These are phyloP conservation scores for Anolis apletophallus DNA, from an alignment of 2,797 vertebrate genomes.

Conservation along the genomic window DNA sequence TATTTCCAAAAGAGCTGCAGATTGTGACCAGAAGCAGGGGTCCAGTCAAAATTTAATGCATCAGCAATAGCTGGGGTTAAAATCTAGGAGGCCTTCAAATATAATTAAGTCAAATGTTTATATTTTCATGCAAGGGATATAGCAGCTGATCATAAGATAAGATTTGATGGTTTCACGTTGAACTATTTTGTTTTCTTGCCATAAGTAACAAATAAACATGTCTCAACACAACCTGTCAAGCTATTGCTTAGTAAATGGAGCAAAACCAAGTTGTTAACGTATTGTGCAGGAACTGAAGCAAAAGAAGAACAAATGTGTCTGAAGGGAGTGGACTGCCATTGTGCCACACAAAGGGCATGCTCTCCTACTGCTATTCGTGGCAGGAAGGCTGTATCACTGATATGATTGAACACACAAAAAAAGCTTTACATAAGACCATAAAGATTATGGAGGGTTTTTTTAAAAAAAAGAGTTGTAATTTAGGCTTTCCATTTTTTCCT, in stretches of 20 bases:
- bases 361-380: neutral
- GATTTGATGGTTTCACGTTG: neutral
- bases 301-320: neutral
- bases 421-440: slow-evolving; percentile 1
- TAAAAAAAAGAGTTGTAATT: neutral
- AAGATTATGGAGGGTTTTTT: neutral
- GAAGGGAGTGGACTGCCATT: neutral
- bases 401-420: accelerated
- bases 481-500: neutral
- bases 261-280: too few species aligned
- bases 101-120: neutral
- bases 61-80: slow-evolving; percentile 7
- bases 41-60: neutral
- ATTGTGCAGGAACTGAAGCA: neutral
- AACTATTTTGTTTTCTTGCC: neutral
- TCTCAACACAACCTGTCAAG: neutral
- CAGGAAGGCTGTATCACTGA: neutral
- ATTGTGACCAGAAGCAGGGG: slow-evolving; percentile 9
- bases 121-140: neutral
- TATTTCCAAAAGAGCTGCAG: neutral
- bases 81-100: neutral
- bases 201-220: neutral
- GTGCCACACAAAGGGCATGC: neutral
- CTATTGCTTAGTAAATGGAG: neutral
- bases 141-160: neutral